Conservation (phyloP, 2,113 vertebrate genomes). For the Sakesphorus luctuosus region DNA sequence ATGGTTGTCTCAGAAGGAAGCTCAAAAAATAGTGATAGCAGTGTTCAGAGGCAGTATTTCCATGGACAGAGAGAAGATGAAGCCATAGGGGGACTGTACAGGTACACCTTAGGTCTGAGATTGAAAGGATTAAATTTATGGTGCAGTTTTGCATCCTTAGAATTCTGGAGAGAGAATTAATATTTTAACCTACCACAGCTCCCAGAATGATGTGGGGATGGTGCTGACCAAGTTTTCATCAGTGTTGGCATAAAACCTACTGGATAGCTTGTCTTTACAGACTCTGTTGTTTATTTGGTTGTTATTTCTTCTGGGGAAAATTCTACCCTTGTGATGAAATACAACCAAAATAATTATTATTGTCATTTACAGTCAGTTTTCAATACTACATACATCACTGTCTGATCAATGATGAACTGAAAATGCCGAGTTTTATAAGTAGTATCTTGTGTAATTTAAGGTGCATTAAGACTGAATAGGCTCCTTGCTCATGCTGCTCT, state of each 20-base stretch:
- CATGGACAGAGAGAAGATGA: background rate
- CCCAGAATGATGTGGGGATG: background rate
- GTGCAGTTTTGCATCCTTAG: background rate
- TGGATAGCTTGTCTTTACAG: background rate
- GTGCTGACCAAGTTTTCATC: background rate
- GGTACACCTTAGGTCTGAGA: background rate
- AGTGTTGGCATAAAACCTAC: background rate
- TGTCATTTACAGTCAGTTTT: background rate
- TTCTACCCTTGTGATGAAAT: background rate
- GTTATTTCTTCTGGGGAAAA: background rate
- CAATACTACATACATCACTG: background rate
- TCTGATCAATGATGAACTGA: constrained; percentile 14
- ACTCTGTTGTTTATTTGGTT: background rate
- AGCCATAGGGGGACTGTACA: background rate
- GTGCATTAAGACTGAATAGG: background rate
- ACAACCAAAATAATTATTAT: background rate
- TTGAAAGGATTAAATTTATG: background rate
- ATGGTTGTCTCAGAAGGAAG: background rate
- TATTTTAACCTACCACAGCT: background rate
- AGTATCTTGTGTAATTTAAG: background rate
- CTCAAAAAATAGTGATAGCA: background rate
- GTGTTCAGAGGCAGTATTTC: background rate
- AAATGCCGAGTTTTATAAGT: background rate
- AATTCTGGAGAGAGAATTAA: background rate
- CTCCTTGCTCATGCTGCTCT: background rate